Percentiles rank a stretch among this genome's conserved stretches.
Evolutionary conservation across 1,140 invertebrate species (phyloP).

Genomic region (Dryas iulia): DNA sequence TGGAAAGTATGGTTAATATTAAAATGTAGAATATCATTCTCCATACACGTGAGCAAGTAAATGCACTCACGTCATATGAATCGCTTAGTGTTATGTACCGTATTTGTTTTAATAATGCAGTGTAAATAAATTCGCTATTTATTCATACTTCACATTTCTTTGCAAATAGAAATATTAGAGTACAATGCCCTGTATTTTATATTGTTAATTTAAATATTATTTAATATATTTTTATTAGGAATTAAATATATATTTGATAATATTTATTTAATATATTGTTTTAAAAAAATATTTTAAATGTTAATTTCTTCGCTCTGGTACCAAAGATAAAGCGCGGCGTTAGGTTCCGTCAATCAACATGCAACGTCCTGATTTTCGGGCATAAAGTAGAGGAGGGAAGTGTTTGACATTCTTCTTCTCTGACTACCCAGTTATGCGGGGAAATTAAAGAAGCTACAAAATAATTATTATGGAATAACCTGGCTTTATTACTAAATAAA

Average conservation of each 20-base stretch:
- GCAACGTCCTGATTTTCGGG: too few relatives aligned
- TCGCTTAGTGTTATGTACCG: constrained; percentile 19
- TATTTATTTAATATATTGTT: neutral
- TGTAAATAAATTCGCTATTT: constrained; percentile 18
- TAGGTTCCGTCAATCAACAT: too few relatives aligned
- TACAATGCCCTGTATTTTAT: constrained; percentile 8
- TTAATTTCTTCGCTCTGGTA: too few relatives aligned
- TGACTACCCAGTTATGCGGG: too few relatives aligned
- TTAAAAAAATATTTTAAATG: neutral
- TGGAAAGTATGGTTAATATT: neutral
- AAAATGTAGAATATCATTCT: neutral
- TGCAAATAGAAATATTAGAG: neutral
- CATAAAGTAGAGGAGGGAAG: too few relatives aligned
- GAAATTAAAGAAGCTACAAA: too few relatives aligned
- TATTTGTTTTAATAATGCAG: constrained; percentile 29
- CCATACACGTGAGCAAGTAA: constrained; percentile 20
- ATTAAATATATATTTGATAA: neutral
- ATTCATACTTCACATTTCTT: constrained; percentile 22
- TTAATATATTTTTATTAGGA: neutral
- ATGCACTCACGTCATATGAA: constrained; percentile 19
- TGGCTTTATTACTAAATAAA: too few relatives aligned
- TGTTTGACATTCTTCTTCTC: too few relatives aligned
- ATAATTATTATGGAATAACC: too few relatives aligned
- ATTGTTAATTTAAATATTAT: neutral
- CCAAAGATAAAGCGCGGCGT: too few relatives aligned